Base-by-base conservation (phyloP, 1,140 invertebrate genomes). In the Drosophila nannoptera region DNA sequence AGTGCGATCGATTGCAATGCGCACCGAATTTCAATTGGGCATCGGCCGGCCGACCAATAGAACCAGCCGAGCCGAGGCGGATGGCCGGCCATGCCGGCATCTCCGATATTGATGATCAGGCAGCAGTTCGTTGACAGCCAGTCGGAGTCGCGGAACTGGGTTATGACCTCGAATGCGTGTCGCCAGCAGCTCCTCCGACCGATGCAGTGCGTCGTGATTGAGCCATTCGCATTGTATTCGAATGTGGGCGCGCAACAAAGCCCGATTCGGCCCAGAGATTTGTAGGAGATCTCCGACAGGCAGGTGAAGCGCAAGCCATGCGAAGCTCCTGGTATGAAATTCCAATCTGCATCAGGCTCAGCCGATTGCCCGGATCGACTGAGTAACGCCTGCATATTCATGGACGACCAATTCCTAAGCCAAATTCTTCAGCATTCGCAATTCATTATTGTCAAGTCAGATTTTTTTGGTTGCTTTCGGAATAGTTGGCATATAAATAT, bases 151-250 rank as follows among this genome's bases (percentile, higher is more conserved):
- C 33, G 84, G 84, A 87, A 87, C 78, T 87, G 84, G 84, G 84
- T 88, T 87, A 86, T 82, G 84, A 87, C 84, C 84, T 88, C 84
- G 69, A 88, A 87, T 87, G 86, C 84, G 84, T 87, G 86, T 82
- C 77, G 77, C 80, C 77, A 73, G 43, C 36, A 9, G 36, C 65
- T 42, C 45, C 59, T 63, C 7, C 31, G 33, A 56, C 22, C 45
- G 16, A 42, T 56, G 50, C 14, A 8, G 35, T 61, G 53, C 77
- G 56, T 81, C 77, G 61, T 81, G 77, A 80, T 81, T 81, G 61
- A 82, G 77, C 56, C 78, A 65, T 81, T 81, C 56, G 16, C 52
- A 68, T 60, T 71, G 63, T 76, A 59, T 14, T 60, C 35, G 22
- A 53, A 48, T 53, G 56, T 50, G 52, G 22, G 16, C 3, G 22